Percentiles rank a stretch among this genome's conserved stretches.
Evolutionary conservation across 2,888 invertebrate species (phyloP).

Genomic region (Acanthococcus lagerstroemiae): DNA sequence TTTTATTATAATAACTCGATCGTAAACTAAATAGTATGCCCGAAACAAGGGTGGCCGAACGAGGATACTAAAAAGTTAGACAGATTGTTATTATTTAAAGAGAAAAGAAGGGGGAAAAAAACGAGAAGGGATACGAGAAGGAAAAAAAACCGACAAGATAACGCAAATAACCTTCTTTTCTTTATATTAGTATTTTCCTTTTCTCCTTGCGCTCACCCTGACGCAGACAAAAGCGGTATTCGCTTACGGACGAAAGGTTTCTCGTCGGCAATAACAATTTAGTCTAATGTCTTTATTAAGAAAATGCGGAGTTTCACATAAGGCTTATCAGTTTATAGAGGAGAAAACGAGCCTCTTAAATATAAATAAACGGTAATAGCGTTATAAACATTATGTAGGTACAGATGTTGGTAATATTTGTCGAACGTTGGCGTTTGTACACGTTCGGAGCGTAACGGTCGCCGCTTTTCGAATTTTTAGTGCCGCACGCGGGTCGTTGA

Average conservation of each 20-base stretch:
- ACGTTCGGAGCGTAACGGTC: no score
- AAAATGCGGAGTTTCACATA: background rate
- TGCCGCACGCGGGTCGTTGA: no score
- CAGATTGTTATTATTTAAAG: background rate
- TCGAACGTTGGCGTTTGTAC: no score
- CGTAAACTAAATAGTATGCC: background rate
- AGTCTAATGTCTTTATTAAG: constrained; percentile 9
- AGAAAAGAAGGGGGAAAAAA: background rate
- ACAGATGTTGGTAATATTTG: background rate
- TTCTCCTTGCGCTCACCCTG: background rate
- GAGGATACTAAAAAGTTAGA: background rate
- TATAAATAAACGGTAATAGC: background rate
- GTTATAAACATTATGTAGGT: background rate
- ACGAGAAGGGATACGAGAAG: background rate
- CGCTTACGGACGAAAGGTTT: no score
- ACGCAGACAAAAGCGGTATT: background rate
- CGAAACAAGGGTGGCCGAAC: background rate
- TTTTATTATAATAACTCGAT: background rate
- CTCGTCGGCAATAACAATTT: constrained; percentile 1
- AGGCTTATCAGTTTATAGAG: background rate
- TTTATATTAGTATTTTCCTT: background rate
- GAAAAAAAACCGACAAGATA: background rate
- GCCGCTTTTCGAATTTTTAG: no score
- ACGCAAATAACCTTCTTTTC: background rate
- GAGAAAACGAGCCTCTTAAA: background rate